These are phyloP conservation scores for Pseudomyrmex concolor DNA, from an alignment of 1,140 invertebrate genomes.

Conservation along the genomic window DNA sequence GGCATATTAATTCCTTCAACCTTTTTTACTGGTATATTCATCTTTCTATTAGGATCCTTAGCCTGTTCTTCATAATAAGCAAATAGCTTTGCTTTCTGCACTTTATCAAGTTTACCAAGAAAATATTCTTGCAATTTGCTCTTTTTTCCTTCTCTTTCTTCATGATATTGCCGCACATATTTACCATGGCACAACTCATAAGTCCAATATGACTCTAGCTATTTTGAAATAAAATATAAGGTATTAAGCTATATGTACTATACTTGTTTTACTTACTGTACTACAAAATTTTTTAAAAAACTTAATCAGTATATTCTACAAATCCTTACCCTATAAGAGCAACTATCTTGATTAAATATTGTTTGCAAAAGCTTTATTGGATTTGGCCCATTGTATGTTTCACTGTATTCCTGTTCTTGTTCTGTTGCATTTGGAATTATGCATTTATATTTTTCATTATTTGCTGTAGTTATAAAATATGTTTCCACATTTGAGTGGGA, in stretches of 20 bases:
- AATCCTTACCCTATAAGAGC: conserved; percentile 90
- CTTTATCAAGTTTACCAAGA: conserved; percentile 90
- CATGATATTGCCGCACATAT: conserved; percentile 96
- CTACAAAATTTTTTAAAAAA: not conserved
- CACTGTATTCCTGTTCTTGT: conserved; percentile 85
- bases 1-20: conserved; percentile 95
- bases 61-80: conserved; percentile 86
- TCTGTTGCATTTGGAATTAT: conserved; percentile 89
- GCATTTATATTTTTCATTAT: conserved; percentile 91
- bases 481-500: conserved; percentile 84
- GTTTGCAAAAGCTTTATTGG: conserved; percentile 91
- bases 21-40: conserved; percentile 88
- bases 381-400: conserved; percentile 89
- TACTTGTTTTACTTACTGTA: not conserved
- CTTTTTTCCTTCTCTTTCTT: conserved; percentile 95
- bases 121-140: conserved; percentile 93
- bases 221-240: conserved; percentile 57
- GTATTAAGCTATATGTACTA: not conserved
- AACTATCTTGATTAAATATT: conserved; percentile 90
- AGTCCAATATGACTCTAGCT: conserved; percentile 98
- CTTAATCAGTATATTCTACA: not conserved
- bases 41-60: conserved; percentile 83
- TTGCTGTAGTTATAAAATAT: conserved; percentile 87
- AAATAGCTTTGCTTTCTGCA: conserved; percentile 83
- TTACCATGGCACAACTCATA: conserved; percentile 98